Conservation (phyloP, 35 echinoderm and acorn worm species). For the Heliocidaris tuberculata region DNA sequence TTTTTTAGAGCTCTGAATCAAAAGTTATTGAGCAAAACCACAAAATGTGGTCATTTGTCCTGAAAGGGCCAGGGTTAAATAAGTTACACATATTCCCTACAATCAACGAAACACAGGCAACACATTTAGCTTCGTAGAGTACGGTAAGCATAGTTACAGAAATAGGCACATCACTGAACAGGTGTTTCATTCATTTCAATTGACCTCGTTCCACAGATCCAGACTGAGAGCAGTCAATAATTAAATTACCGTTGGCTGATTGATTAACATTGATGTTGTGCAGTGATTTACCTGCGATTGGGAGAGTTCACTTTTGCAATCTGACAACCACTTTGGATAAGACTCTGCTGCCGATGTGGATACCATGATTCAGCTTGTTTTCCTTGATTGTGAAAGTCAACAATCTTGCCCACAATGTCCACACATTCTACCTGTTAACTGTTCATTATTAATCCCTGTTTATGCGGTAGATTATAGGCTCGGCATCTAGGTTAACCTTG, state of each 20-base stretch:
- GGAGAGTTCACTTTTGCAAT: slow-evolving; percentile 51
- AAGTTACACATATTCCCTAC: no score
- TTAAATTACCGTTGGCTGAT: background rate
- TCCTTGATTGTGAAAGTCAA: background rate
- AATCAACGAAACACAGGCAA: no score
- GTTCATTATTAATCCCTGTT: background rate
- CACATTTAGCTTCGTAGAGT: background rate
- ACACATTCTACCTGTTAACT: background rate
- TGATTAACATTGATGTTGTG: background rate
- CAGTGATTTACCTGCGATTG: slow-evolving; percentile 10
- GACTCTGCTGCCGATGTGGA: background rate
- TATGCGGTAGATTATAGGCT: background rate
- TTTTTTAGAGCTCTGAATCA: no score
- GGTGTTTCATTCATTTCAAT: background rate
- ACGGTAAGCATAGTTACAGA: background rate
- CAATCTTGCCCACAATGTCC: background rate
- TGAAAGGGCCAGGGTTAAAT: no score
- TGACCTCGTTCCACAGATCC: background rate
- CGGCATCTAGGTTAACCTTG: background rate
- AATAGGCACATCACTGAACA: background rate
- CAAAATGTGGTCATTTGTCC: no score
- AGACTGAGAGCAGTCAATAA: background rate
- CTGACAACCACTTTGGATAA: slow-evolving; percentile 55
- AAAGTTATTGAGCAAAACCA: no score
- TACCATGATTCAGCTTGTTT: background rate